Base-by-base conservation (phyloP, 2,888 invertebrate species). In the Amiota mariae region DNA sequence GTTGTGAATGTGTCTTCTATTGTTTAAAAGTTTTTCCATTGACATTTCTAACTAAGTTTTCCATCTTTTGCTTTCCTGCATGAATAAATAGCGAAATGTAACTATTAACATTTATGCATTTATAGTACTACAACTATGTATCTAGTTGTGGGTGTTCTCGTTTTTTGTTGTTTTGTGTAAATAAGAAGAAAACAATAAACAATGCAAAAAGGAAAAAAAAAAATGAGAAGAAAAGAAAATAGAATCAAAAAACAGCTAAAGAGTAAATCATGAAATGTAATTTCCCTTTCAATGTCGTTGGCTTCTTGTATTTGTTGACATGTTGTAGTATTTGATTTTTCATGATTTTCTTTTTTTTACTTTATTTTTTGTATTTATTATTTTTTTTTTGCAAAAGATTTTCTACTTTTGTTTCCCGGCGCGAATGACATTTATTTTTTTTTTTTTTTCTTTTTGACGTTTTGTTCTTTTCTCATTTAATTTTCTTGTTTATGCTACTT, bases 281-380 rank as follows among this genome's bases (percentile, higher is more conserved):
- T 83, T 83, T 83, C 83, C 83, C 85, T 83, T 83, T 85, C 83
- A 85, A 85, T 85, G 84, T 82, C 82, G 83, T 72, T 59, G 59
- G 59, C 59, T 15, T 36, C 36, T 36, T 59, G 20, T 18, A 59
- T 59, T 18, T 59, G 59, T 20, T 59, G 59, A 59, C 59, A 76
- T 63, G 49, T 36, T 36, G 36, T 36, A 36, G 36, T 36, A 74
- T 74, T 67, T 56, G 66, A 72, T 72, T 68, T 71, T 54, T 70
- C 47, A 56, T 48, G 57, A 64, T 61, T 18, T 70, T 66, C n/a
- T 71, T 71, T 56, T 64, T 51, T n/a, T n/a, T n/a, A 70, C 67
- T 64, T 49, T 68, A 61, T 78, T 78, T 80, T 76, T 75, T 56
- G 47, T 66, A 47, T 57, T 57, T n/a, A n/a, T n/a, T n/a, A n/a